Conservation (phyloP, 1,140 invertebrate species). For the Trichonephila clavipes region DNA sequence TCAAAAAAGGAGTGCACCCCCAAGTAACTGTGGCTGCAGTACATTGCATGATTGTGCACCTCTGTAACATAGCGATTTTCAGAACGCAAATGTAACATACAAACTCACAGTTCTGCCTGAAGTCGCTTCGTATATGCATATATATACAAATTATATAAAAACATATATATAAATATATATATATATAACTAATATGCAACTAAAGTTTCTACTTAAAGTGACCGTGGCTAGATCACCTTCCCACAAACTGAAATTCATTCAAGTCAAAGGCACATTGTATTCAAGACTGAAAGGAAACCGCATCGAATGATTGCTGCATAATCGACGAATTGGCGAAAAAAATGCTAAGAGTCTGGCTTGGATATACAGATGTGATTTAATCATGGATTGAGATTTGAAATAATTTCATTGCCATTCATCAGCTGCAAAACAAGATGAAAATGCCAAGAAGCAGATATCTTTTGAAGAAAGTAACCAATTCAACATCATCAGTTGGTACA, state of each 20-base stretch:
- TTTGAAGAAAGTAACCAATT: not conserved
- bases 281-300: not conserved
- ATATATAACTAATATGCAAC: constrained; percentile 34
- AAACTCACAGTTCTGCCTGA: not conserved
- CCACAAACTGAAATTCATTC: not conserved
- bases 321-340: not conserved
- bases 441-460: not conserved
- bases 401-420: not conserved
- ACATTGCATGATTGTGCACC: constrained; percentile 30
- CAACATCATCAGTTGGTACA: not conserved
- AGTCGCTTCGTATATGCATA: not conserved
- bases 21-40: not conserved
- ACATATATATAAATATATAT: constrained; percentile 38
- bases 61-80: not conserved
- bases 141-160: constrained; percentile 23
- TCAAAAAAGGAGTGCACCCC: not conserved
- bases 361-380: not conserved
- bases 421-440: not conserved
- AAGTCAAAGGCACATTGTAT: not conserved
- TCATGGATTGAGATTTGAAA: not conserved
- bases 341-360: too few species aligned
- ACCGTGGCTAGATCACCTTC: not conserved
- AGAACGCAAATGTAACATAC: not conserved
- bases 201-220: constrained; percentile 50
- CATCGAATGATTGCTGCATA: not conserved